Evolutionary conservation across 92 coral and sea anemone species (phyloP).

Genomic region (Zoanthus solanderi): DNA sequence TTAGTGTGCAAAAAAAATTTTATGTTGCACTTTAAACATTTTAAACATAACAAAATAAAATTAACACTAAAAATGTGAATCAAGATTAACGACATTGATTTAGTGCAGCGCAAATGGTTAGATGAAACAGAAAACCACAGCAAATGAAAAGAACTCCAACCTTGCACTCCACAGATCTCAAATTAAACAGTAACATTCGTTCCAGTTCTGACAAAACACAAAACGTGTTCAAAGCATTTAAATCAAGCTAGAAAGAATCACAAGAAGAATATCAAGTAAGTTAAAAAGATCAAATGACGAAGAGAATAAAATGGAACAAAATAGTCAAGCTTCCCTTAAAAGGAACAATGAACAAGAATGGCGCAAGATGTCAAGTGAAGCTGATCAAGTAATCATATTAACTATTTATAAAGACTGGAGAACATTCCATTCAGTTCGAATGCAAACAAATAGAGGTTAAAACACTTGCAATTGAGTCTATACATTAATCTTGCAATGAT

Average conservation of each 20-base stretch:
- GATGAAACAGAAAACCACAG: not conserved
- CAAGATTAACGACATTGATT: not conserved
- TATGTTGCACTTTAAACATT: too few species aligned
- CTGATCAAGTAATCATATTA: too few species aligned
- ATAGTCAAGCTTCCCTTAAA: not conserved
- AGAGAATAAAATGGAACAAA: slow-evolving; percentile 36
- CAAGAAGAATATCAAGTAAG: not conserved
- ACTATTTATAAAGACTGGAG: too few species aligned
- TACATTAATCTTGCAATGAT: too few species aligned
- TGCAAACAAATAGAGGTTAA: too few species aligned
- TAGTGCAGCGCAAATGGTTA: not conserved
- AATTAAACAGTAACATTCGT: not conserved
- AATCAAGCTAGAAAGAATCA: slow-evolving; percentile 8
- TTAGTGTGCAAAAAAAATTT: too few species aligned
- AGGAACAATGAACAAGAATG: not conserved
- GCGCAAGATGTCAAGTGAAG: too few species aligned
- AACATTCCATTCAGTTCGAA: too few species aligned
- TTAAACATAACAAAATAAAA: too few species aligned
- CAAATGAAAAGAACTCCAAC: not conserved
- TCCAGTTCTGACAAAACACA: not conserved
- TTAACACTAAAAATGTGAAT: not conserved
- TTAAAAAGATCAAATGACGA: not conserved
- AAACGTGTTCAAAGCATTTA: not conserved
- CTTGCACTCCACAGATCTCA: not conserved
- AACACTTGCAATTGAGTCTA: too few species aligned